Evolutionary conservation across 2,113 vertebrate genomes (phyloP), one percentile per base, ranked within the genome.

Genomic region (Trochalopteron elliotii): DNA sequence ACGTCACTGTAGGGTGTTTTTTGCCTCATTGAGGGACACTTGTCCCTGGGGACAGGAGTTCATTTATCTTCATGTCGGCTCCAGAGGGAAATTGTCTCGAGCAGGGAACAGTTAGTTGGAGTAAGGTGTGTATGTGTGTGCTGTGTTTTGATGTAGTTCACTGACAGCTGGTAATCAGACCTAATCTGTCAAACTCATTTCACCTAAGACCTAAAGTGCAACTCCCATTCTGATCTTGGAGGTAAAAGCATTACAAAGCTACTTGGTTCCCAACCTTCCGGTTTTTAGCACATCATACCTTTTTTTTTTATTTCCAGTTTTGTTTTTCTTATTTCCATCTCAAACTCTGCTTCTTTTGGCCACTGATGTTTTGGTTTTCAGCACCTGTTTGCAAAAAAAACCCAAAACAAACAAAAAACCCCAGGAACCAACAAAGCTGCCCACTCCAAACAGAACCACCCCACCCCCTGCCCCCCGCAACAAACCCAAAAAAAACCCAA

Each of bases 131-230:
- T 57, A 6, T 23, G 61, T 84, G 6, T 95, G 94, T 91, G 95
- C 45, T 3, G 21, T 94, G 89, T 93, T 96, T 90, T 97, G 93
- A 95, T 97, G 97, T 63, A 97, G 93, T 94, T 90, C 89, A 85
- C 94, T 97, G 97, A 90, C 94, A 97, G 94, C 94, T 88, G 88
- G 96, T 85, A 96, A 97, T 93, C 6, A 5, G 94, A 97, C 77
- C 90, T 97, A 97, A 98, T 97, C 95, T 10, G 74, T 97, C 97
- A 97, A 96, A 95, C 94, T 96, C 95, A 80, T 96, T 97, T 95
- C 95, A 97, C 94, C 93, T 77, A 88, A 92, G 94, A 97, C 95
- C 91, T 93, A 9, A 80, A 92, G 63, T 78, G 33, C 80, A 96
- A 80, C 59, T 97, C 47, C 85, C 91, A 31, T 94, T 96, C 93